A percentile compares a stretch with the other conserved stretches of the same genome.
Conservation (phyloP, 2,797 vertebrate genomes). For the Poecilia gillii region DNA sequence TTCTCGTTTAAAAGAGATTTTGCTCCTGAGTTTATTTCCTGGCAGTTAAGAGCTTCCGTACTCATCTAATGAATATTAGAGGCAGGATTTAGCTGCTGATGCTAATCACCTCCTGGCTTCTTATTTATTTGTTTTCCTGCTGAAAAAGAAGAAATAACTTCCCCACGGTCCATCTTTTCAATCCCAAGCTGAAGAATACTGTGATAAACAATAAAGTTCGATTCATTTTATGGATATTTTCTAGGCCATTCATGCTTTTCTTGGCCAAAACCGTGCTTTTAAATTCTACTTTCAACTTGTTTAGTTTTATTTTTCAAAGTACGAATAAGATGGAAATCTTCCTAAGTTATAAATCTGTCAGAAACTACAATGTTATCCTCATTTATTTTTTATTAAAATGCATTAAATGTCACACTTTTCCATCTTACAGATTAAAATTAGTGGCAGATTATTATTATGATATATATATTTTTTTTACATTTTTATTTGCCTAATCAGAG, state of each 20-base stretch:
- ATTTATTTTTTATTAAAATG: not conserved
- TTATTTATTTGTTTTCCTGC: not conserved
- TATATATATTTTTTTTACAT: not conserved
- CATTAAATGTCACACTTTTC: not conserved
- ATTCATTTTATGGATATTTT: not conserved
- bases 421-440: not conserved
- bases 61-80: not conserved
- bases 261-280: not conserved
- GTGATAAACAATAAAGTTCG: not conserved
- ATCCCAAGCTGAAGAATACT: not conserved
- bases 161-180: not conserved
- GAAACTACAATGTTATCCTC: not conserved
- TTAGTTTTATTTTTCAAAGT: not conserved
- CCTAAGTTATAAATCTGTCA: not conserved
- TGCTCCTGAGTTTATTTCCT: not conserved
- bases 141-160: not conserved
- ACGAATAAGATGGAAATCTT: not conserved
- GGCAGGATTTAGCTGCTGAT: not conserved
- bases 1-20: not conserved
- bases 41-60: no score
- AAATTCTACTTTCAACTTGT: not conserved
- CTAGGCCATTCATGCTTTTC: not conserved
- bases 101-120: not conserved
- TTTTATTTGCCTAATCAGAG: not conserved
- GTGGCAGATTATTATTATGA: not conserved